Evolutionary conservation across 2,113 vertebrate species (phyloP), one percentile per base, ranked within the genome.

Genomic region (Tachycineta bicolor): DNA sequence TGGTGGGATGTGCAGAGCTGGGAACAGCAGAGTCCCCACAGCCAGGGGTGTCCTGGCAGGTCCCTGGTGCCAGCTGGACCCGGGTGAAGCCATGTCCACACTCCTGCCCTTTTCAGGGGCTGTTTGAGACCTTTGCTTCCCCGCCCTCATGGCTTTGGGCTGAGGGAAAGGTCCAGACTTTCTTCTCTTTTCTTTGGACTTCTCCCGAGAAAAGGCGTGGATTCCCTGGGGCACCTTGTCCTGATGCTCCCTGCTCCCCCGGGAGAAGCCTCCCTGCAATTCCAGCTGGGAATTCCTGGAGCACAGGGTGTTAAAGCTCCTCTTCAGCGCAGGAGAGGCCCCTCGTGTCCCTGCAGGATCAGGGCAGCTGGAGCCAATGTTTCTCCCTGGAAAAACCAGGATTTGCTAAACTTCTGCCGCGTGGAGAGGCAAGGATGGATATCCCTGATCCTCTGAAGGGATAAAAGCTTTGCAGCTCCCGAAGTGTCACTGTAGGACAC

Each of bases 241-340:
- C 73, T 43, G 62, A 20, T 68, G 62, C 23, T 62, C 17, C 12
- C 6, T 29, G 9, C 68, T 84, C 62, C 3, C 6, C 46, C 23
- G 31, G 46, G 75, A 73, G 44, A 49, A 4, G 5, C 17, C 3
- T 20, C 3, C 0, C 6, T 28, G 11, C 39, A 34, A 4, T 19
- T 39, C 28, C 69, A 62, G 84, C 9, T 33, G 49, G 10, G 81
- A 69, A 53, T 50, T 23, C 43, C 64, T 50, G 43, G 13, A 24
- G 28, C 37, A 5, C n/a, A 0, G 47, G 29, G 60, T 21, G n/a
- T 41, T 15, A 43, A 50, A 29, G 6, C 9, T 41, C 22, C 62
- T 53, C 63, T 49, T 1, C 55, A 33, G 34, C 3, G 0, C 65
- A 19, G 58, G 24, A 65, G 25, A 53, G 14, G 5, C 29, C 23